Conservation (phyloP, 2,888 invertebrate species). For the Cyaniris semiargus region DNA sequence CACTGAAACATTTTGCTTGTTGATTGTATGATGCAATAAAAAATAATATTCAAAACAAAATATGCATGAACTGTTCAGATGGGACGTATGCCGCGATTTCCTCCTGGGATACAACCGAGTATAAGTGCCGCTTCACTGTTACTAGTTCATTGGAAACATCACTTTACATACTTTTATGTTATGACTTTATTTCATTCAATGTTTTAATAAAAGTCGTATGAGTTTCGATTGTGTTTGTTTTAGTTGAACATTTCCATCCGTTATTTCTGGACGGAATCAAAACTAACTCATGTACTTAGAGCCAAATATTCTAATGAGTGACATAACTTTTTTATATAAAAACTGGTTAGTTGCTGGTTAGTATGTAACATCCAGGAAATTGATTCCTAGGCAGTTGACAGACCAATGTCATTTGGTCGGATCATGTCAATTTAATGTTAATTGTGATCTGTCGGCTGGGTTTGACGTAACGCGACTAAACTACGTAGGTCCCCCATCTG, state of each 20-base stretch:
- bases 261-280: not conserved
- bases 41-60: conserved; percentile 31
- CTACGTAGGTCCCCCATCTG: too few relatives aligned
- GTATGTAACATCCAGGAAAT: too few relatives aligned
- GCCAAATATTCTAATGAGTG: not conserved
- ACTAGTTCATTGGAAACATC: conserved; percentile 29
- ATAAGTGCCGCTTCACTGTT: conserved; percentile 27
- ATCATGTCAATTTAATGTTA: too few relatives aligned
- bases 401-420: too few relatives aligned
- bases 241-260: not conserved
- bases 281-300: not conserved
- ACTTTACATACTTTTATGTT: conserved; percentile 27
- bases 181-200: conserved; percentile 29
- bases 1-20: conserved; percentile 26
- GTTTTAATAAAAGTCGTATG: conserved; percentile 19
- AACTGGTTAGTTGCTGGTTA: too few relatives aligned
- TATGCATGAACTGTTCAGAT: conserved; percentile 31
- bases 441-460: too few relatives aligned
- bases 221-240: not conserved
- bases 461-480: too few relatives aligned
- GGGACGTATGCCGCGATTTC: conserved; percentile 28
- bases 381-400: too few relatives aligned
- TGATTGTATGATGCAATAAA: conserved; percentile 31
- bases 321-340: not conserved
- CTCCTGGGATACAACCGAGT: conserved; percentile 27